These are phyloP conservation scores for Alectura lathami DNA, from an alignment of 2,113 vertebrate genomes.

Conservation along the genomic window DNA sequence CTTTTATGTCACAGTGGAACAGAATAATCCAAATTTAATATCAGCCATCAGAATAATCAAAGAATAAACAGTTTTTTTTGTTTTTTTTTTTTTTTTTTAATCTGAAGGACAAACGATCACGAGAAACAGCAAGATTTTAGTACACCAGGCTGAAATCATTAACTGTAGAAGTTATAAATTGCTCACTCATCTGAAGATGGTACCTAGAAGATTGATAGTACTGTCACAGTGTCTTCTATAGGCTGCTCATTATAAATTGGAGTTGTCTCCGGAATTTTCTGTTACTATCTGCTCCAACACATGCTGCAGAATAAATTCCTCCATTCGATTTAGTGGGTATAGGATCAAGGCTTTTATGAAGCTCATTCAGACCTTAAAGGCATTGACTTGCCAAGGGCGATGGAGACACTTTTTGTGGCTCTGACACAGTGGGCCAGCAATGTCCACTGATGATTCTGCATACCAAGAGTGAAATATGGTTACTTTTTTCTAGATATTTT, in stretches of 20 bases:
- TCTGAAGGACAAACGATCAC: not conserved
- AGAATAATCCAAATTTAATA: not conserved
- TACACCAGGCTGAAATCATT: not conserved
- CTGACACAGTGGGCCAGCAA: not conserved
- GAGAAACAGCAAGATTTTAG: not conserved
- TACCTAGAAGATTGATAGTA: not conserved
- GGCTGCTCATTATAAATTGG: not conserved
- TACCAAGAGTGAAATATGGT: not conserved
- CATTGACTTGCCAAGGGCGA: not conserved
- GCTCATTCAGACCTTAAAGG: not conserved
- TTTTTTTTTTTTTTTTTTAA: slow-evolving; percentile 4
- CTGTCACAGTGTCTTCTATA: not conserved
- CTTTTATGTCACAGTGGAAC: not conserved
- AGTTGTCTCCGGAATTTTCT: not conserved
- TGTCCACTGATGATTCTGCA: not conserved
- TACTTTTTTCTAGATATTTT: not conserved
- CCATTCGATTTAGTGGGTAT: not conserved
- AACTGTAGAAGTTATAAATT: not conserved
- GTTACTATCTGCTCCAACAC: not conserved
- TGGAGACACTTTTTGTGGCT: not conserved
- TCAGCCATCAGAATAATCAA: not conserved
- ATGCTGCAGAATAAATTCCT: not conserved
- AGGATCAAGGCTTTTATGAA: not conserved
- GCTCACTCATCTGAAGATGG: not conserved
- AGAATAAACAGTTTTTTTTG: not conserved